A percentile compares a stretch with the other conserved stretches of the same genome.
Evolutionary conservation across 2,113 vertebrate species (phyloP).

Genomic region (Leucoraja erinaceus): DNA sequence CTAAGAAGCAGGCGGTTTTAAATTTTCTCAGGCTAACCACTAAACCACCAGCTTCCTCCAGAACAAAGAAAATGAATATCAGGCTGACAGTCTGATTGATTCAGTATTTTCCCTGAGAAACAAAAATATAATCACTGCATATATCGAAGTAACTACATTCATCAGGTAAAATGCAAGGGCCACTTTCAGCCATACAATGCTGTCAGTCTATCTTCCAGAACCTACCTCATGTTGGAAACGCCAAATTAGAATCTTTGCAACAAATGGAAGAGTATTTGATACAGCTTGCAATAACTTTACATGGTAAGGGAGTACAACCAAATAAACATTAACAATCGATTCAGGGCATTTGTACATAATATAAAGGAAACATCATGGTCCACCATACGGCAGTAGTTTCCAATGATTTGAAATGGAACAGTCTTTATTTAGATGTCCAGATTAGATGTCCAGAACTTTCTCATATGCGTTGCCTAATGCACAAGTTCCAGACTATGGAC

Average conservation of each 20-base stretch:
- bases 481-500: too few relatives aligned
- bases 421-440: too few relatives aligned
- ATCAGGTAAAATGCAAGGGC: not conserved
- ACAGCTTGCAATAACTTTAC: too few relatives aligned
- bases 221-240: not conserved
- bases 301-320: too few relatives aligned
- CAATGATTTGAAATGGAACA: too few relatives aligned
- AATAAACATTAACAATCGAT: too few relatives aligned
- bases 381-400: too few relatives aligned
- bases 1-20: not conserved
- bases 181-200: not conserved
- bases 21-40: slow-evolving; percentile 1
- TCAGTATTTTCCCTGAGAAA: not conserved
- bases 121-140: not conserved
- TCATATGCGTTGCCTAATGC: too few relatives aligned
- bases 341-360: too few relatives aligned
- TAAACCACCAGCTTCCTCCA: slow-evolving; percentile 13
- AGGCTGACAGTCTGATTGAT: not conserved
- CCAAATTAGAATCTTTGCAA: too few relatives aligned
- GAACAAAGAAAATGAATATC: not conserved
- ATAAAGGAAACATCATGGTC: not conserved
- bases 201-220: not conserved
- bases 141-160: not conserved
- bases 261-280: too few relatives aligned
- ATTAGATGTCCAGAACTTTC: too few relatives aligned